Percentiles rank a stretch among this genome's conserved stretches.
Conservation (phyloP, 1,140 invertebrate species). For the Frieseomelitta varia region DNA sequence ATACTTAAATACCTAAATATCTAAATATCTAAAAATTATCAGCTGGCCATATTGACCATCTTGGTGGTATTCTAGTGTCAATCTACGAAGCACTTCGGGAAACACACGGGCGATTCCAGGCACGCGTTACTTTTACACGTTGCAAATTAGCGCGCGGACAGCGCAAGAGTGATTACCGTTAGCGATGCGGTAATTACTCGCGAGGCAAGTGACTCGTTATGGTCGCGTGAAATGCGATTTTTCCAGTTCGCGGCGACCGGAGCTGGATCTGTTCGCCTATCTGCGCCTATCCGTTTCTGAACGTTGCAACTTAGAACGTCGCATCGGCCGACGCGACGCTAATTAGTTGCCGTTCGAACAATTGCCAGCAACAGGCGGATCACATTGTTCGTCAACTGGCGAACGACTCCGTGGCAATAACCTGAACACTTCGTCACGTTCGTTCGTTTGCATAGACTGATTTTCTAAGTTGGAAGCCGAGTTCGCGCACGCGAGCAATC, state of each 20-base stretch:
- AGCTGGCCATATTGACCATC: no score
- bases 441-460: not conserved
- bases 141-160: conserved; percentile 7
- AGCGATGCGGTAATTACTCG: conserved; percentile 34
- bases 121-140: conserved; percentile 12
- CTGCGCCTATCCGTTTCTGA: not conserved
- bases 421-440: not conserved
- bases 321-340: conserved; percentile 10
- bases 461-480: not conserved
- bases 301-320: conserved; percentile 19
- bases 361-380: conserved; percentile 16
- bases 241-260: not conserved
- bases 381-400: conserved; percentile 23
- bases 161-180: conserved; percentile 29
- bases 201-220: conserved; percentile 40
- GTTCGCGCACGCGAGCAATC: no score
- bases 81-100: not conserved
- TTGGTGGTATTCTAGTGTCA: no score
- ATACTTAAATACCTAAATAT: no score
- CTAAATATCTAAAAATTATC: no score
- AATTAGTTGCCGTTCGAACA: conserved; percentile 36
- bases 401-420: not conserved
- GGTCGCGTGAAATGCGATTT: conserved; percentile 30
- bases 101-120: not conserved
- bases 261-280: not conserved